Percentiles rank a stretch among this genome's conserved stretches.
Conservation (phyloP, 2,797 vertebrate species). For the Mionectes olivaceus region DNA sequence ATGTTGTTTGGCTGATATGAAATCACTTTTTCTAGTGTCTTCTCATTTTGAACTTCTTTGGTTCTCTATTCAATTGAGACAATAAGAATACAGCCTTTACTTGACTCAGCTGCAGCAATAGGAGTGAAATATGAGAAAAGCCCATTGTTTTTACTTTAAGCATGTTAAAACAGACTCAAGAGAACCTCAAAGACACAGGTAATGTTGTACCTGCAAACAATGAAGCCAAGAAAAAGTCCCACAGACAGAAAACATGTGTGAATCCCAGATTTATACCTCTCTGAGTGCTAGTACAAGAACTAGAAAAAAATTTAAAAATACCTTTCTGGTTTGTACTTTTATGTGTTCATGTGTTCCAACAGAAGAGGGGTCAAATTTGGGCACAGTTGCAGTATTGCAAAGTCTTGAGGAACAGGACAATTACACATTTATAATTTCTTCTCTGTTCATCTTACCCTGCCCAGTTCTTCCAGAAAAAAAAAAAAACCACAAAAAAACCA, state of each 20-base stretch:
- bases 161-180: neutral
- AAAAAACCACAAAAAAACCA: neutral
- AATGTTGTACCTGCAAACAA: neutral
- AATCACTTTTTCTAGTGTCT: neutral
- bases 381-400: neutral
- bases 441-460: neutral
- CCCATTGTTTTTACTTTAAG: neutral
- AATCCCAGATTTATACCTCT: neutral
- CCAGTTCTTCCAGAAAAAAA: neutral
- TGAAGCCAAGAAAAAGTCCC: neutral
- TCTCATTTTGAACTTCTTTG: neutral
- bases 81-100: neutral
- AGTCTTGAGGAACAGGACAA: neutral
- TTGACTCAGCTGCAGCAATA: neutral
- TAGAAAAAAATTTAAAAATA: neutral
- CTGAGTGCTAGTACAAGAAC: neutral
- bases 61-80: neutral
- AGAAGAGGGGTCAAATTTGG: neutral
- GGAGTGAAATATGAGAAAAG: neutral
- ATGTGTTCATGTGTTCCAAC: neutral
- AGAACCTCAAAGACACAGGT: neutral
- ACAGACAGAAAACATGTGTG: neutral
- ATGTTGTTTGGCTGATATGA: neutral
- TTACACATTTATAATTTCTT: neutral
- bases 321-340: neutral